Conservation (phyloP, 92 coral and sea anemone genomes). For the Micromussa lordhowensis region DNA sequence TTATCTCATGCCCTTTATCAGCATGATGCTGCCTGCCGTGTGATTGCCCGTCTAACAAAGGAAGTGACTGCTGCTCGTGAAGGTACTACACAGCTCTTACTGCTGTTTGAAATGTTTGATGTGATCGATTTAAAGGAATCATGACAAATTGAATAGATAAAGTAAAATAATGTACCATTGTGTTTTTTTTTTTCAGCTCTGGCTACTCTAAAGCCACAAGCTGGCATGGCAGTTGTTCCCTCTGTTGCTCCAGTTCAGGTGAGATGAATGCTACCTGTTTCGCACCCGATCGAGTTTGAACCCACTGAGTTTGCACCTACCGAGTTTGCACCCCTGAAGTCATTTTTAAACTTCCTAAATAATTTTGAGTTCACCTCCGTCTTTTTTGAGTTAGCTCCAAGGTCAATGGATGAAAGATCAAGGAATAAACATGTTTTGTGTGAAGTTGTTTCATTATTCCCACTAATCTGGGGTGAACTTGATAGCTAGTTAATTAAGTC, state of each 20-base stretch:
- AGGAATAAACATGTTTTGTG: too few species aligned
- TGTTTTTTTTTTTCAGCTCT: constrained; percentile 66
- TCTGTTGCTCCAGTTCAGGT: constrained; percentile 69
- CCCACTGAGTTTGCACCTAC: too few species aligned
- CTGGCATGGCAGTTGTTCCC: constrained; percentile 85
- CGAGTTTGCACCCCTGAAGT: too few species aligned
- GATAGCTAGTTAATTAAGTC: too few species aligned
- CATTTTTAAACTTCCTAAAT: too few species aligned
- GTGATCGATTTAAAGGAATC: not conserved
- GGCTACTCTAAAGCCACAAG: constrained; percentile 99
- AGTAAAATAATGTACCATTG: not conserved
- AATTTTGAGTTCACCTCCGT: too few species aligned
- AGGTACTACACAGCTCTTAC: constrained; percentile 57
- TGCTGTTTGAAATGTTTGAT: not conserved
- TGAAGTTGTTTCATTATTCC: too few species aligned
- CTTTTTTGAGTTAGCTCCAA: too few species aligned
- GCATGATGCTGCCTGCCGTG: constrained; percentile 99
- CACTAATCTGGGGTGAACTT: too few species aligned
- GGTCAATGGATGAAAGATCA: too few species aligned
- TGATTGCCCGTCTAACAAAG: constrained; percentile 96
- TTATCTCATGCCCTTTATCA: constrained; percentile 97
- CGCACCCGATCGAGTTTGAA: too few species aligned
- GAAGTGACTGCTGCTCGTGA: constrained; percentile 99
- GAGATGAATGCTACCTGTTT: too few species aligned
- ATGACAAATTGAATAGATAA: not conserved